Percentiles rank a stretch among this genome's conserved stretches.
Conservation (phyloP, 2,888 invertebrate species). For the Ypsolopha scabrella region DNA sequence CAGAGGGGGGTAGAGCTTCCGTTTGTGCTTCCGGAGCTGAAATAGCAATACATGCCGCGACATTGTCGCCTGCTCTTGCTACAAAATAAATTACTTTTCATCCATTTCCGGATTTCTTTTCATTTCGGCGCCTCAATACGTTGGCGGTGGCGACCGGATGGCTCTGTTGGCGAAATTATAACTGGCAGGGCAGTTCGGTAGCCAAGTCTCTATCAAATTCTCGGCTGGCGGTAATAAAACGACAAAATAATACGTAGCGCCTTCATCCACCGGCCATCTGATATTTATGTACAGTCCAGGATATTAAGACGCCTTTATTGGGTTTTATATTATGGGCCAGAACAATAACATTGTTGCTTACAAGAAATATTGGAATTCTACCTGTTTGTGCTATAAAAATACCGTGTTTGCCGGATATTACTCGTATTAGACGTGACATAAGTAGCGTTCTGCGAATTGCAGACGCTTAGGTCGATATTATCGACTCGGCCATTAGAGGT, state of each 20-base stretch:
- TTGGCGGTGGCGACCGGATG: slow-evolving; percentile 34
- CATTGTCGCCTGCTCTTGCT: slow-evolving; percentile 30
- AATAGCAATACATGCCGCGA: slow-evolving; percentile 5
- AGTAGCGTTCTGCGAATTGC: not conserved
- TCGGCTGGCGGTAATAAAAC: slow-evolving; percentile 50
- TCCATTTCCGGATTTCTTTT: slow-evolving; percentile 52
- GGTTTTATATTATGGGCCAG: slow-evolving; percentile 21
- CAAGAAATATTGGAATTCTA: not conserved
- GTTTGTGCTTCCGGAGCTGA: slow-evolving; percentile 4
- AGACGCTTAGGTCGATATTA: slow-evolving; percentile 23
- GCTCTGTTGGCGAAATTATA: slow-evolving; percentile 52
- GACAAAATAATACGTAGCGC: slow-evolving; percentile 51
- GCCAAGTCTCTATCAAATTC: slow-evolving; percentile 60
- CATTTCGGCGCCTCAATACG: slow-evolving; percentile 52
- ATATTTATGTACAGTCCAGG: slow-evolving; percentile 45
- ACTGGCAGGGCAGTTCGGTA: slow-evolving; percentile 43
- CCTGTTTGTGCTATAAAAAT: not conserved
- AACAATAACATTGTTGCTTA: slow-evolving; percentile 7
- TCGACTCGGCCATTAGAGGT: slow-evolving; percentile 31
- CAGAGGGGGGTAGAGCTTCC: not conserved
- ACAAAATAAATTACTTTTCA: slow-evolving; percentile 52
- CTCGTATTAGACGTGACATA: too few species aligned
- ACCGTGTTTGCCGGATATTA: not conserved
- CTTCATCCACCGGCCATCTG: slow-evolving; percentile 24
- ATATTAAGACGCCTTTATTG: slow-evolving; percentile 44